Evolutionary conservation across 2,888 invertebrate genomes (phyloP).

Genomic region (Choreutis nemorana): DNA sequence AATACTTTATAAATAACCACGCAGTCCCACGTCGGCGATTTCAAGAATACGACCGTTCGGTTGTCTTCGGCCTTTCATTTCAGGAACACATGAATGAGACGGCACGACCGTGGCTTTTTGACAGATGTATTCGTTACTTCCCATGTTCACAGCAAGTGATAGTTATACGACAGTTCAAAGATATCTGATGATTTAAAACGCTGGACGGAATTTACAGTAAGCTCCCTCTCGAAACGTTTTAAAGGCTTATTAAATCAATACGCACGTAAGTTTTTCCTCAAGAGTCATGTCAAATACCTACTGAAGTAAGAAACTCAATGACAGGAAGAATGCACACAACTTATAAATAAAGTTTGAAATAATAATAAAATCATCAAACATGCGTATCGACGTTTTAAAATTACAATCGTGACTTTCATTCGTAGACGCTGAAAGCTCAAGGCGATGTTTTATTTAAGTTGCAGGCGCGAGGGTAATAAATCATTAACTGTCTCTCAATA

Average conservation of each 20-base stretch:
- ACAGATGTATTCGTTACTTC: constrained; percentile 42
- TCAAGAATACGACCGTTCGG: no score
- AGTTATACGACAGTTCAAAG: constrained; percentile 19
- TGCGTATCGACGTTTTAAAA: constrained; percentile 53
- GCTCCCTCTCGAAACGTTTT: no score
- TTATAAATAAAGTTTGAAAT: constrained; percentile 8
- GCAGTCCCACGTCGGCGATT: no score
- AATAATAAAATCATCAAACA: constrained; percentile 46
- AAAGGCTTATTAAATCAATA: no score
- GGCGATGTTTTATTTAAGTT: constrained; percentile 58
- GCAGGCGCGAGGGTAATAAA: constrained; percentile 52
- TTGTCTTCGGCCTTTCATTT: constrained; percentile 19
- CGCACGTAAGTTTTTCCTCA: no score
- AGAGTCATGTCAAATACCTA: not conserved
- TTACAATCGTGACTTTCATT: constrained; percentile 62
- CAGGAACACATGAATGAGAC: constrained; percentile 30
- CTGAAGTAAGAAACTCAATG: no score
- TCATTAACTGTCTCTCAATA: constrained; percentile 46
- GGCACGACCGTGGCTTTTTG: constrained; percentile 25
- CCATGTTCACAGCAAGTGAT: constrained; percentile 25
- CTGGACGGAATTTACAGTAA: no score
- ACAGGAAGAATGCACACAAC: no score
- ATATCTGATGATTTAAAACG: constrained; percentile 1
- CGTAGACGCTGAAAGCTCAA: constrained; percentile 56
- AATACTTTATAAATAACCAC: no score